Base-by-base conservation (phyloP, 1,140 invertebrate species). In the Hestina assimilis region DNA sequence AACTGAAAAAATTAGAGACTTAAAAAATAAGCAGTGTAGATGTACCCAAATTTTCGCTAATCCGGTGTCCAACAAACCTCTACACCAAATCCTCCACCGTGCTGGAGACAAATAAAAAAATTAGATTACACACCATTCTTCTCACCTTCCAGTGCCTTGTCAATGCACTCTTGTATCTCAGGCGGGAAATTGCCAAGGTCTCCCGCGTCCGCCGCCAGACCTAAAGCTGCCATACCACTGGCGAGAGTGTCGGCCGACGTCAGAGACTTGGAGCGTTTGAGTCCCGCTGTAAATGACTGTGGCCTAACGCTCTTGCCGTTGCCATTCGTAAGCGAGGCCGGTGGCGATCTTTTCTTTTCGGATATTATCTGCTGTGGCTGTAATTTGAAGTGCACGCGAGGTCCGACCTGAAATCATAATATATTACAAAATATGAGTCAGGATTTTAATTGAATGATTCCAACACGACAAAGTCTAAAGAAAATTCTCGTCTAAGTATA, bases 181-280 rank as follows among this genome's bases (percentile, higher is more conserved):
- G 91, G 78, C 23, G 94, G 90, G 76, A 96, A 96, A 73, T 90
- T 91, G 19, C 92, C 94, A 33, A 96, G 89, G 72, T 95, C 94
- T 0, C 92, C 92, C 2, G 93, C 92, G 58, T 95, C 93, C 1
- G 91, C 89, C 0, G 90, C 90, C 7, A 92, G 73, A 0, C 91
- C 91, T 33, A 92, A 61, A 5, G 90, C 90, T 1, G 90, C 90
- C 88, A 91, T 90, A 33, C 91, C 91, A 28, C 90, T 92, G 23
- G 92, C 91, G 1, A 93, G 75, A 0, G 91, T 89, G 67, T 95
- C 94, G 0, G 93, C 91, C 0, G 94, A 92, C 1, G 93, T 95
- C 38, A 96, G 80, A 41, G 94, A 96, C 78, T 96, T 96, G 5
- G 95, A 96, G 15, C 95, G 90, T 82, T 96, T 95, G 11, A 95